Base-by-base conservation (phyloP, 2,113 vertebrate genomes). In the Microcebus murinus region DNA sequence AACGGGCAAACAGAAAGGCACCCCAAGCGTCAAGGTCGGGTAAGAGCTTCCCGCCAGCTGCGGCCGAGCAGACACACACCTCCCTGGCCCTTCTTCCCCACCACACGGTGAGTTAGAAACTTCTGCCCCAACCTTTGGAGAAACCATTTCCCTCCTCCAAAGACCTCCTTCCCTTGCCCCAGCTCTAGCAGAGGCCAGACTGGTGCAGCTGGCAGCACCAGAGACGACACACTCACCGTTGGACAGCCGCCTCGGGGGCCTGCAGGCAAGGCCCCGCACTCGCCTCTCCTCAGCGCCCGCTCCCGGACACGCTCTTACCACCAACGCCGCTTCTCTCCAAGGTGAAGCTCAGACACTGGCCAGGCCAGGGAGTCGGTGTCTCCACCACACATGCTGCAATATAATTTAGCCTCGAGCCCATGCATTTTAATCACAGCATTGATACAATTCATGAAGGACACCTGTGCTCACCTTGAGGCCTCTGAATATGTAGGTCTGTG, bases 161-260 rank as follows among this genome's bases (percentile, higher is more conserved):
- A 73, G 36, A 52, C 34, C 50, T 67, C 48, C 25, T 55, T 83
- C 89, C 36, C 42, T 42, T 5, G 9, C 18, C 50, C 81, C 55
- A 52, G 36, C 36, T n/a, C 50, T 27, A 34, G 76, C 36, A 39
- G 42, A 82, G 57, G 48, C 31, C 67, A 74, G 48, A 21, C 6
- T 67, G 67, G 48, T 50, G 45, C 27, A 42, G 82, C 17, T 3
- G 34, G 39, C 92, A 90, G 91, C 4, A 65, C 65, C 63, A 71
- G 11, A 50, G 31, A 74, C 4, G 2, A 25, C 20, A 67, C 20
- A 4, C 39, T 59, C 20, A 48, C 4, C 34, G 27, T 25, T 65
- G 23, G 20, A 4, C 5, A 36, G 92, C 48, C 15, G 2, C 57
- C 0, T 0, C 1, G n/a, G 31, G 42, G 15, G 68, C 59, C 89